Conservation (phyloP, 2,113 vertebrate genomes). For the Orientallactaga bullata region DNA sequence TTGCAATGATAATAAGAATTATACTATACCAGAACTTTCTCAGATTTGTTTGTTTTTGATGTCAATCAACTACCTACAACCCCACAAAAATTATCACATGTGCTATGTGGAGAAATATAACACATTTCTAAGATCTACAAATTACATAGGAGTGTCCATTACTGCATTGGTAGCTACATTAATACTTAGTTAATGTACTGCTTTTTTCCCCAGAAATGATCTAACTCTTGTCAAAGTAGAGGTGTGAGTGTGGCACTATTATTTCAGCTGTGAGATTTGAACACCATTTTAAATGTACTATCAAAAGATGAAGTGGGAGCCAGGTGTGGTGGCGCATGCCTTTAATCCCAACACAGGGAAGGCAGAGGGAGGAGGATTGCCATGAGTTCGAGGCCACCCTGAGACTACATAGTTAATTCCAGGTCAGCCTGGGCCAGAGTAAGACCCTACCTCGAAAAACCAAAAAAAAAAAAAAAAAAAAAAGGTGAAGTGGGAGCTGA, state of each 20-base stretch:
- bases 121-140: not conserved
- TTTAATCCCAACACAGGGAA: too few species aligned
- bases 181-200: not conserved
- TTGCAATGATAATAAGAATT: not conserved
- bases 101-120: not conserved
- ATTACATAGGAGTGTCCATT: not conserved
- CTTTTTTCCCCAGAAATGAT: not conserved
- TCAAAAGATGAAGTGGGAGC: not conserved
- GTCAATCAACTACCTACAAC: not conserved
- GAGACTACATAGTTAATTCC: too few species aligned
- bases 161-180: not conserved
- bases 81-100: not conserved
- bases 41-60: not conserved
- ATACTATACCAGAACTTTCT: not conserved
- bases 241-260: not conserved
- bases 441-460: too few species aligned
- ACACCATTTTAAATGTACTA: not conserved
- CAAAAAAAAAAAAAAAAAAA: too few species aligned
- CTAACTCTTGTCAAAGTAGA: not conserved
- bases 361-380: too few species aligned
- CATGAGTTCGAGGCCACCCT: too few species aligned
- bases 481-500: not conserved
- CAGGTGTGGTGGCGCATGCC: too few species aligned
- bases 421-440: too few species aligned
- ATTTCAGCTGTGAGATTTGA: slow-evolving; percentile 11